Conservation (phyloP, 2,888 invertebrate genomes). For the Plusia festucae region DNA sequence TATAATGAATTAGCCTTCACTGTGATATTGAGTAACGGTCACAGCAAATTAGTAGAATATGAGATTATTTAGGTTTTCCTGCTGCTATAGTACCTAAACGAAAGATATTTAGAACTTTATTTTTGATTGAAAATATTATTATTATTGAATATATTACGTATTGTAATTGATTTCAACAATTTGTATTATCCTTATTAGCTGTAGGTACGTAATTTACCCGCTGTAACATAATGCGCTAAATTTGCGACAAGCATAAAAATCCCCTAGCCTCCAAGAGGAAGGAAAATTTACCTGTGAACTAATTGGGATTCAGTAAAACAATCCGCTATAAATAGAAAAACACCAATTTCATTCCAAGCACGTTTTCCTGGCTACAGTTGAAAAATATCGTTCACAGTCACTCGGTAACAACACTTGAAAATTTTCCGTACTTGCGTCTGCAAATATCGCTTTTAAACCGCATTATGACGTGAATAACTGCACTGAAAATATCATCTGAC, state of each 20-base stretch:
- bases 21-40: conserved; percentile 34
- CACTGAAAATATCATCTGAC: neutral
- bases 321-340: conserved; percentile 1
- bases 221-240: neutral
- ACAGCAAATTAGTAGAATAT: conserved; percentile 28
- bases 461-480: neutral
- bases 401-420: conserved; percentile 1
- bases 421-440: neutral
- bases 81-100: neutral
- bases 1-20: conserved; percentile 36
- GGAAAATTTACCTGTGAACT: neutral
- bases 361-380: neutral
- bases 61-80: conserved; percentile 9
- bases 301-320: neutral
- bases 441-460: neutral
- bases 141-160: no score
- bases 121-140: no score
- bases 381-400: neutral
- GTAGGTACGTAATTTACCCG: neutral
- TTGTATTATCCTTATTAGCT: neutral
- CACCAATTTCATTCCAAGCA: neutral
- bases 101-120: no score
- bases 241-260: neutral
- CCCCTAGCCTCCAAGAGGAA: neutral
- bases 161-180: neutral